Percentiles rank a stretch among this genome's conserved stretches.
Conservation (phyloP, 2,113 vertebrate genomes). For the Oryzias woworae region DNA sequence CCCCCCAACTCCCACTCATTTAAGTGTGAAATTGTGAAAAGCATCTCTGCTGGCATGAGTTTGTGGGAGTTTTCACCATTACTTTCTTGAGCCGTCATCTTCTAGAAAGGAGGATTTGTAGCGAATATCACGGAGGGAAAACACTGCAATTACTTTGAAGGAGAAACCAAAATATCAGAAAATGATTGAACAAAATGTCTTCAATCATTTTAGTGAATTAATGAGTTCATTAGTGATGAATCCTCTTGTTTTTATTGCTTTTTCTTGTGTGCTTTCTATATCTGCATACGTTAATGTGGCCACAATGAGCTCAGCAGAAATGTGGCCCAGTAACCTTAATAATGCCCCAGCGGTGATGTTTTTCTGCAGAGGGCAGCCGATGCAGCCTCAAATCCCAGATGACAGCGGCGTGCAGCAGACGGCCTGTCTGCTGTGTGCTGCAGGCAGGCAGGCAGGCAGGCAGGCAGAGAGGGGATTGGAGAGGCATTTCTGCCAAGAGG, state of each 20-base stretch:
- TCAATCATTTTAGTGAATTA: too few species aligned
- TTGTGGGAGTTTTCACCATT: constrained; percentile 50
- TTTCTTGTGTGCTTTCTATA: neutral
- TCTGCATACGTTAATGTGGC: neutral
- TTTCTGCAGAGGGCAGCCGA: constrained; percentile 5
- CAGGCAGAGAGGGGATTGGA: constrained; percentile 61
- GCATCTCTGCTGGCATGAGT: constrained; percentile 38
- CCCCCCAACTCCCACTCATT: constrained; percentile 29
- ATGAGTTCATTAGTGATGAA: neutral
- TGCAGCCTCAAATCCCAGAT: constrained; percentile 26
- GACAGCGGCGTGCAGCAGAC: constrained; percentile 40
- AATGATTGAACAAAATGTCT: too few species aligned
- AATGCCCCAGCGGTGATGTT: constrained; percentile 4
- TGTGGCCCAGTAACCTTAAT: constrained; percentile 20
- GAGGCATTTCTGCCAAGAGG: constrained; percentile 73
- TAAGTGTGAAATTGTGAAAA: constrained; percentile 54
- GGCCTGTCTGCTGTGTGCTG: constrained; percentile 49
- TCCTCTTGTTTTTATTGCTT: neutral
- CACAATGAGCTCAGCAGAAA: constrained; percentile 13
- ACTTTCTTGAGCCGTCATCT: constrained; percentile 27
- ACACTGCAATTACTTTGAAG: constrained; percentile 5
- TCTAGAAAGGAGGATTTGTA: constrained; percentile 17
- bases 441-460: constrained; percentile 40
- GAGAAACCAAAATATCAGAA: too few species aligned
- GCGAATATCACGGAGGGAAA: constrained; percentile 33